phyloP scores from a whole-genome alignment of 1,140 invertebrate species.

The Achatina immaculata region DNA sequence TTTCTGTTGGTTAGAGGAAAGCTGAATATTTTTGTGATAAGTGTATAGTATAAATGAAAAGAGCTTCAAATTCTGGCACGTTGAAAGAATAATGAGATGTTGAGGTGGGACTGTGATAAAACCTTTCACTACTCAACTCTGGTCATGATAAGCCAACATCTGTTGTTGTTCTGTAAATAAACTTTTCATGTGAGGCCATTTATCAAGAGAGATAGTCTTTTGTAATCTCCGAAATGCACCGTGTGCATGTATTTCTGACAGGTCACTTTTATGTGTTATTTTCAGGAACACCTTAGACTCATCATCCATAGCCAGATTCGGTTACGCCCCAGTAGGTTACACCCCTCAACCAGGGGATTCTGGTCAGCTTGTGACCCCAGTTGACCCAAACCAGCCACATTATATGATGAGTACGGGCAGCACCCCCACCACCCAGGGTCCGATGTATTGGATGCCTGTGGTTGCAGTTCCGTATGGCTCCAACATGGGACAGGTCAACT shows the following conservation, averaged over 20 bases:
- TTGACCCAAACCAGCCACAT: not conserved
- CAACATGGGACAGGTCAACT: conserved; percentile 57
- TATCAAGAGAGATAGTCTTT: not conserved
- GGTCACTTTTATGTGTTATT: too few species aligned
- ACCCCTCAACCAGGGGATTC: not conserved
- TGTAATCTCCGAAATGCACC: not conserved
- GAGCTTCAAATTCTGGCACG: too few species aligned
- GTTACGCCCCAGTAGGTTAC: not conserved
- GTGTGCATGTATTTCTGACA: too few species aligned
- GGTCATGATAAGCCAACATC: too few species aligned
- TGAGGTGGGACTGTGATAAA: too few species aligned
- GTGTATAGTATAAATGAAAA: too few species aligned
- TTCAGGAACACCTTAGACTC: not conserved
- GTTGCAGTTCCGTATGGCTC: conserved; percentile 57
- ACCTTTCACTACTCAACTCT: too few species aligned
- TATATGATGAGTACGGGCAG: conserved; percentile 3
- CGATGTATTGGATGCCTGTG: conserved; percentile 41
- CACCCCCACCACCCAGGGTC: not conserved
- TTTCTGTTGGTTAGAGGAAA: too few species aligned
- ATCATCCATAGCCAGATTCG: not conserved
- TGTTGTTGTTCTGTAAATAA: too few species aligned
- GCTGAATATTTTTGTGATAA: too few species aligned
- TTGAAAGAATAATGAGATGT: too few species aligned
- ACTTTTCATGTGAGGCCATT: too few species aligned
- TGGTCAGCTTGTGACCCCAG: not conserved